Base-by-base conservation (phyloP, 2,113 vertebrate species). In the Ia io region DNA sequence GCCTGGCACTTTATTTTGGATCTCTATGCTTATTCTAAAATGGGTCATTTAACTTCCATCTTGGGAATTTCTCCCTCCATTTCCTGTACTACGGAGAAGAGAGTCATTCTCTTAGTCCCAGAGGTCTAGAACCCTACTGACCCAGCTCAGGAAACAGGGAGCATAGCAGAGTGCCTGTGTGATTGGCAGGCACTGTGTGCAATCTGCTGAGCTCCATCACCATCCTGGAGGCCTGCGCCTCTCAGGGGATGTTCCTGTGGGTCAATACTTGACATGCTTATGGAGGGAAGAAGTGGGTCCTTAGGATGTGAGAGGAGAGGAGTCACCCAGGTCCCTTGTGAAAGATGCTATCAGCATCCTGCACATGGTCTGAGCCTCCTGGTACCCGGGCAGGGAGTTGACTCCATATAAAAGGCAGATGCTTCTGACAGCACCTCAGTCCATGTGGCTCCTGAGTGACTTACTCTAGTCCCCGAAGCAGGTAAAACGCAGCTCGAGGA, bases 141-240 rank as follows among this genome's bases (percentile, higher is more conserved):
- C 6, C 30, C 47, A 63, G 56, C 28, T 40, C 61, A 77, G 87
- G 84, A 95, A 69, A 56, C 2, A 35, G 40, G 69, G n/a, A 74
- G 22, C 97, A 95, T 88, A 95, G 91, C 92, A 92, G 90, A 97
- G 77, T 96, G 88, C 88, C 84, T 90, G 90, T 20, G 79, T 70
- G 65, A 35, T 0, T 84, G 87, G 59, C 20, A 40, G 25, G 59
- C 1, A 0, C 4, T 14, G 10, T 65, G 30, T 18, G n/a, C 14
- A 78, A 56, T 49, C 32, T 9, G 17, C n/a, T 70, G 47, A 37
- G 28, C 73, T 28, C 71, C 18, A 2, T 42, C 28, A 2, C 67
- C n/a, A 35, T 84, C 20, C 49, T 6, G 14, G 16, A 94, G 40
- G 67, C n/a, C 90, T 94, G 51, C 16, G 44, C 3, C 44, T 80